Evolutionary conservation across 1,140 invertebrate species (phyloP).

Genomic region (Brachionus asplanchnoidis): DNA sequence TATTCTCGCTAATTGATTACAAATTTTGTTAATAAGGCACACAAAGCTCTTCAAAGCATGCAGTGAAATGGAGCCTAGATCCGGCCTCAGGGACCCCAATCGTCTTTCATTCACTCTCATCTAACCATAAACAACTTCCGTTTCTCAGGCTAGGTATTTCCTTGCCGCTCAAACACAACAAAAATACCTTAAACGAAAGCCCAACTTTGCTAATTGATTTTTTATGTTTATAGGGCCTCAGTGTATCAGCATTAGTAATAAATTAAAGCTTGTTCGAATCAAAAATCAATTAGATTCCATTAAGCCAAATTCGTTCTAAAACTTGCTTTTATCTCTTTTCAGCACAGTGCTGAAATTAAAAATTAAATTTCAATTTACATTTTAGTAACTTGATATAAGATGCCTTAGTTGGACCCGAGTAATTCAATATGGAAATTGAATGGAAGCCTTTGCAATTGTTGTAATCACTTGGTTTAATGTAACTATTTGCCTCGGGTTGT

Average conservation of each 20-base stretch:
- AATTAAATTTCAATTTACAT: background rate
- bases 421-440: background rate
- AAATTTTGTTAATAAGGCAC: slow-evolving; percentile 24
- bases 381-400: background rate
- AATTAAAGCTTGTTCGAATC: background rate
- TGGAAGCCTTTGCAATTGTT: background rate
- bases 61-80: background rate
- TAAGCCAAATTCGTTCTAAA: background rate
- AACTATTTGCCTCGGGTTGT: slow-evolving; percentile 32
- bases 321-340: background rate
- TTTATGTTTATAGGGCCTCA: slow-evolving; percentile 5
- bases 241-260: background rate
- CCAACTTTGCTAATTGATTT: background rate
- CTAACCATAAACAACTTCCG: slow-evolving; percentile 27
- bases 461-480: slow-evolving; percentile 6
- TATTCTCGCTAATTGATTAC: slow-evolving; percentile 17
- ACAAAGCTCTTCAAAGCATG: background rate
- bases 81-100: background rate
- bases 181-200: background rate
- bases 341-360: background rate
- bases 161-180: background rate
- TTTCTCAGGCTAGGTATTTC: background rate
- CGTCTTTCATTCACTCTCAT: background rate
- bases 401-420: background rate
- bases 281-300: slow-evolving; percentile 29